Conservation (phyloP, 2,888 invertebrate species). For the Acholoe squamosa region DNA sequence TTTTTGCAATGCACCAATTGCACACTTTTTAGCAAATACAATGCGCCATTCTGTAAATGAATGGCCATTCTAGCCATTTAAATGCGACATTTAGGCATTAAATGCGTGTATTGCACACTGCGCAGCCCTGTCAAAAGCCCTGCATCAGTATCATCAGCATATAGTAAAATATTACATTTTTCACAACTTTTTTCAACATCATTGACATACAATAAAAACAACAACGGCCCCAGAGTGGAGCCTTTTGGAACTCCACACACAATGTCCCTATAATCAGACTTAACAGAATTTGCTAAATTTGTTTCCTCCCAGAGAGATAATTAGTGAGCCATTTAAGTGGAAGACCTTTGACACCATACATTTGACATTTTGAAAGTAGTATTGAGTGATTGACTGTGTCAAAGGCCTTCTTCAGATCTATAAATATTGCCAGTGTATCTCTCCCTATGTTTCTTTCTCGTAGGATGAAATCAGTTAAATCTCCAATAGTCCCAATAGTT, state of each 20-base stretch:
- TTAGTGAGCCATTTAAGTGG: background rate
- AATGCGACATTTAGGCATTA: no score
- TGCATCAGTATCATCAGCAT: conserved; percentile 3
- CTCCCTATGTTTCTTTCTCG: background rate
- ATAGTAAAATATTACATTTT: background rate
- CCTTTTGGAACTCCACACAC: background rate
- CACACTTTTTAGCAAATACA: no score
- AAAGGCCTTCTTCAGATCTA: no score
- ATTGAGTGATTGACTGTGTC: no score
- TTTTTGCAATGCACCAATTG: no score
- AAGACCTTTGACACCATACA: background rate
- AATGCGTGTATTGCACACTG: no score
- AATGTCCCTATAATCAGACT: background rate
- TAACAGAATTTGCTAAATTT: background rate
- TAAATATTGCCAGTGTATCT: background rate
- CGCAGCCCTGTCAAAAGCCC: no score
- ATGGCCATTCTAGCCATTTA: no score
- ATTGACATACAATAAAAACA: background rate
- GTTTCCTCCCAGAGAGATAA: background rate
- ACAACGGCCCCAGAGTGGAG: background rate
- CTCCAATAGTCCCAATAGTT: background rate
- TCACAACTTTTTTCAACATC: background rate
- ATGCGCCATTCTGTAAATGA: no score
- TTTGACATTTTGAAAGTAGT: background rate
- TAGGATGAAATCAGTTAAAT: background rate